A percentile compares a stretch with the other conserved stretches of the same genome.
Evolutionary conservation across 2,113 vertebrate species (phyloP).

Genomic region (Calyptomena viridis): DNA sequence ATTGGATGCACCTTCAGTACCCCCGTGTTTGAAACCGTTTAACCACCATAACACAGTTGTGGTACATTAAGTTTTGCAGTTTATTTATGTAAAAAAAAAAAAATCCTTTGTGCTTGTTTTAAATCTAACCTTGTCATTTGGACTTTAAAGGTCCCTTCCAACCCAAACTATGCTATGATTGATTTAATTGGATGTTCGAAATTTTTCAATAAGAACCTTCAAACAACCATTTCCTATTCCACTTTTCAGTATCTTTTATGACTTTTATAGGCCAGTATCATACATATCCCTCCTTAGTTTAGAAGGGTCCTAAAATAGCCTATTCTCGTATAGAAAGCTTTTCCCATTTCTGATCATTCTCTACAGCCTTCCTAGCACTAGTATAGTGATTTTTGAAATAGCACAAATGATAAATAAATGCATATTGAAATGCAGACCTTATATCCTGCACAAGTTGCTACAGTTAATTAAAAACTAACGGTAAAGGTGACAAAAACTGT

Average conservation of each 20-base stretch:
- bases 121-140: not conserved
- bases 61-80: not conserved
- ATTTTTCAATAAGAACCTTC: not conserved
- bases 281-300: not conserved
- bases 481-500: not conserved
- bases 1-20: not conserved
- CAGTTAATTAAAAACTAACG: not conserved
- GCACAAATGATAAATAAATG: not conserved
- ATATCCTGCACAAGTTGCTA: not conserved
- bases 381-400: not conserved
- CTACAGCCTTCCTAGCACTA: not conserved
- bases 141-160: not conserved
- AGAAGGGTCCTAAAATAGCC: not conserved
- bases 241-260: not conserved
- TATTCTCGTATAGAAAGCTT: not conserved
- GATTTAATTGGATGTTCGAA: not conserved
- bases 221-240: not conserved
- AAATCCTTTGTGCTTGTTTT: not conserved
- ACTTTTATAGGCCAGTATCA: not conserved
- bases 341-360: not conserved
- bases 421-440: not conserved
- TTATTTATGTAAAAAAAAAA: not conserved
- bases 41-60: not conserved
- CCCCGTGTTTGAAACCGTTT: not conserved
- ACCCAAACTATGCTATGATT: not conserved